Evolutionary conservation across 2,888 invertebrate genomes (phyloP), one percentile per base, ranked within the genome.

Genomic region (Helicoverpa assulta): DNA sequence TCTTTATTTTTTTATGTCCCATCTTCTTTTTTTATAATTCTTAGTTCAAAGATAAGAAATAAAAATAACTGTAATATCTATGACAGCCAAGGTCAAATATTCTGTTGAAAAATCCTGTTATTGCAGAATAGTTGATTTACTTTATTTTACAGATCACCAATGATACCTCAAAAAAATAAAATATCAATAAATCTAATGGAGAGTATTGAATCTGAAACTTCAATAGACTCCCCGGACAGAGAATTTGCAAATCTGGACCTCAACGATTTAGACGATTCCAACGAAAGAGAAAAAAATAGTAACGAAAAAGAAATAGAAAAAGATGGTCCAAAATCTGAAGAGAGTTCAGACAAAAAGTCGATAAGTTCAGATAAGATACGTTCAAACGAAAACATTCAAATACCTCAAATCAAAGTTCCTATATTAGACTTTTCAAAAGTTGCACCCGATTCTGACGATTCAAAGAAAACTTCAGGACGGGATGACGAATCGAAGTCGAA

Each of bases 171-270:
- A 77, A 95, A 94, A 78, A 95, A 90, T 78, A 96, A 96, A 90
- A 94, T 96, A 76, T 96, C 96, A 12, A 96, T 96, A 43, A 96
- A 96, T 64, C 87, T 96, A 12, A 96, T 96, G 96, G 96, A 96
- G 73, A 96, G 95, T 67, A 95, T 96, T 57, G 96, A 96, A 87
- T 96, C 96, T 0, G 96, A 96, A 87, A 94, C 96, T 0, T 96
- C 96, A 0, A 93, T 95, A 59, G 96, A 95, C 80, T 96, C 96
- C 0, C 95, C 95, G 0, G 96, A 95, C 50, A 90, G 91, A 78
- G 96, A 95, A 79, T 95, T 94, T 51, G 95, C 94, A 0, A 93
- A 94, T 75, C 76, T 95, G 68, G 95, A 95, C 76, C 85, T 96
- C 0, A 95, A 95, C 71, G 95, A 95, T 57, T 83, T 95, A 0